Conservation (phyloP, 1,140 invertebrate genomes). For the Cataglyphis hispanica region DNA sequence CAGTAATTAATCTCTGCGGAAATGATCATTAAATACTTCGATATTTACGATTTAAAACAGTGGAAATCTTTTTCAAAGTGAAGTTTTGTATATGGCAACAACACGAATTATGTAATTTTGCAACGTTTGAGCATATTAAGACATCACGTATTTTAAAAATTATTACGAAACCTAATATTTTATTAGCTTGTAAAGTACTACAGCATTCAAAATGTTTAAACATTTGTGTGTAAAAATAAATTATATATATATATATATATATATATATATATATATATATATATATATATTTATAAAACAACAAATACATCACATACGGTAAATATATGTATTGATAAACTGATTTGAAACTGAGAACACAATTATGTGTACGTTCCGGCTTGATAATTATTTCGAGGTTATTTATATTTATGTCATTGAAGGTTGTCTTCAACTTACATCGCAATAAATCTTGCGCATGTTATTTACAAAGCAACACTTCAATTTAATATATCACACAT, state of each 20-base stretch:
- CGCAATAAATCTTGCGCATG: conserved; percentile 48
- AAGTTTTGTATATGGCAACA: not conserved
- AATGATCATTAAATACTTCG: not conserved
- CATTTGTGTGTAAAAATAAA: not conserved
- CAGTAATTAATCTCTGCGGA: not conserved
- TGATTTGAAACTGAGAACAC: not conserved
- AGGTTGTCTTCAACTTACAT: conserved; percentile 50
- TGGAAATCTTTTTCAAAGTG: not conserved
- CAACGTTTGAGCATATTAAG: not conserved
- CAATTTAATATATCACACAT: not conserved
- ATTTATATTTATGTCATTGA: not conserved
- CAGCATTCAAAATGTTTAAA: not conserved
- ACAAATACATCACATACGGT: not conserved
- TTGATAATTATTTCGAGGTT: conserved; percentile 29
- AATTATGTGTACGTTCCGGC: not conserved
- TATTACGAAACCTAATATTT: not conserved
- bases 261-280: not conserved
- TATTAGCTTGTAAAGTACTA: not conserved
- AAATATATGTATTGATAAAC: not conserved
- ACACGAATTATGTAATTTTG: not conserved
- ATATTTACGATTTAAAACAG: not conserved
- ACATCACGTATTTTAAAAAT: not conserved
- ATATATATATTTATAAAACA: conserved; percentile 10
- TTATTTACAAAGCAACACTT: conserved; percentile 27
- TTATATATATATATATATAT: not conserved